Evolutionary conservation across 2,888 invertebrate species (phyloP).

Genomic region (Apantesis nais): DNA sequence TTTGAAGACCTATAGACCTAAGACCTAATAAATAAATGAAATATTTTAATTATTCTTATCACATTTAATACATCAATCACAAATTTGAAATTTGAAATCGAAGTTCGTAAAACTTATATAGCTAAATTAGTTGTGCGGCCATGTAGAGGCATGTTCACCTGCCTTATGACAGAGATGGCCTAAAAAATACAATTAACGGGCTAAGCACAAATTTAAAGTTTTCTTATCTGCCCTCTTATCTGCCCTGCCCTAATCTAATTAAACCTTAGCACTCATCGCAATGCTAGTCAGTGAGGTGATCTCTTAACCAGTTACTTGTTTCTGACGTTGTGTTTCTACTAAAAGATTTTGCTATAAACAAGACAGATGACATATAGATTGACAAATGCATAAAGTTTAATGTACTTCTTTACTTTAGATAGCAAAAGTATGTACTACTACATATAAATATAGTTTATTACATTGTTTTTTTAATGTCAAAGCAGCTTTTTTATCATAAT

Average conservation of each 20-base stretch:
- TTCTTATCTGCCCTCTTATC: too few relatives aligned
- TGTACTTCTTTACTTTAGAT: background rate
- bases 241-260: background rate
- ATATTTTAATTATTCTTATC: background rate
- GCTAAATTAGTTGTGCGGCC: background rate
- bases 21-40: background rate
- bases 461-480: background rate
- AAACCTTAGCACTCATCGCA: background rate
- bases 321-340: background rate
- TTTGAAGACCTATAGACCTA: background rate
- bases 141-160: too few relatives aligned
- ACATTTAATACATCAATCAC: background rate
- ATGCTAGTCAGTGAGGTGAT: background rate
- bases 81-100: too few relatives aligned
- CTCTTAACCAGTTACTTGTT: background rate
- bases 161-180: background rate
- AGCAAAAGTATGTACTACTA: background rate
- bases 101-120: background rate
- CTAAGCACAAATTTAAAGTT: background rate
- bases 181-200: background rate
- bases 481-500: constrained; percentile 2
- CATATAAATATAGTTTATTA: background rate
- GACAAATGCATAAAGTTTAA: background rate
- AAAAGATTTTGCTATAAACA: background rate
- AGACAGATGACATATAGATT: background rate